Percentiles rank a stretch among this genome's conserved stretches.
phyloP scores from a whole-genome alignment of 2,888 invertebrate species.

The Melanostoma mellinum region DNA sequence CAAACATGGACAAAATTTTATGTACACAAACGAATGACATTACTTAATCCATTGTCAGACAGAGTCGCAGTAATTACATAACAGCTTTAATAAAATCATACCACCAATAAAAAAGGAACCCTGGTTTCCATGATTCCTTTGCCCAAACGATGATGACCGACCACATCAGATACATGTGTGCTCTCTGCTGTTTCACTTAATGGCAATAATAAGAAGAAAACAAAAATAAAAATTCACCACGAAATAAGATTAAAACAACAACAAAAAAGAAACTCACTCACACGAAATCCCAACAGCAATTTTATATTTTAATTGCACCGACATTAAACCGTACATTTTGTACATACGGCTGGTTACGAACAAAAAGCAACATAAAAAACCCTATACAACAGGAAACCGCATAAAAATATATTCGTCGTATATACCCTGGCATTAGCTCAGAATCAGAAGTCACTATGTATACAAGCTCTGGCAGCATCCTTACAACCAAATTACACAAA shows the following conservation, averaged over 20 bases:
- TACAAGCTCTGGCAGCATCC: constrained; percentile 24
- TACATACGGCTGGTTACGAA: background rate
- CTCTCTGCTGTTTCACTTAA: constrained; percentile 38
- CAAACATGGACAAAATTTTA: constrained; percentile 6
- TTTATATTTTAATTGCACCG: constrained; percentile 69
- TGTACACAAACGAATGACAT: constrained; percentile 23
- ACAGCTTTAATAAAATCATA: constrained; percentile 62
- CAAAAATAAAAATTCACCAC: constrained; percentile 21
- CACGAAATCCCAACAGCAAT: constrained; percentile 54
- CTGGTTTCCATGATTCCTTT: constrained; percentile 33
- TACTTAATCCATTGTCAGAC: constrained; percentile 66
- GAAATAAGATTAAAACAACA: constrained; percentile 41
- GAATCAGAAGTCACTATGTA: constrained; percentile 17
- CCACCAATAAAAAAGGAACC: constrained; percentile 40
- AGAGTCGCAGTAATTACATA: constrained; percentile 64
- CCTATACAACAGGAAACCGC: constrained; percentile 48
- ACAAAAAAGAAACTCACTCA: background rate
- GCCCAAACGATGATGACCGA: constrained; percentile 35
- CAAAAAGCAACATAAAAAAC: constrained; percentile 22
- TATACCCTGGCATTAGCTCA: constrained; percentile 26
- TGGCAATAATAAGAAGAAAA: constrained; percentile 22
- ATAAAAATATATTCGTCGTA: constrained; percentile 45
- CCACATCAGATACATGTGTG: background rate
- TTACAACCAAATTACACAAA: constrained; percentile 53
- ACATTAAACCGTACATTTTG: constrained; percentile 56